Evolutionary conservation across 2,113 vertebrate genomes (phyloP), one percentile per base, ranked within the genome.

Genomic region (Misgurnus anguillicaudatus): DNA sequence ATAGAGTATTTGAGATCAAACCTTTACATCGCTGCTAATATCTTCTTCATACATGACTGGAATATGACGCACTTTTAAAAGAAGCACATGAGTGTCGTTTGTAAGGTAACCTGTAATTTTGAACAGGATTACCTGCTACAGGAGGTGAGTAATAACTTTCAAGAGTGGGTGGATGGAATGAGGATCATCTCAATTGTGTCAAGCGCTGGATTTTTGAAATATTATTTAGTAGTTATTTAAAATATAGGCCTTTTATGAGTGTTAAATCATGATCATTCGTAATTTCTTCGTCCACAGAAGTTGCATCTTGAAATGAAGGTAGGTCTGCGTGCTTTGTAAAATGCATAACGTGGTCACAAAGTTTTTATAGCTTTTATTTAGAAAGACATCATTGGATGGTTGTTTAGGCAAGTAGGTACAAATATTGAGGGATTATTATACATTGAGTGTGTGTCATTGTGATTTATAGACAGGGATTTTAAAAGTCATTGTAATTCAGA

Each of bases 91-190:
- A 63, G 65, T 42, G 63, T 55, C 48, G 11, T 6, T 3, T 19
- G 53, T 57, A 3, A 57, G 5, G 6, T 17, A 31, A 45, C 47
- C 51, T 75, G 42, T 42, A 24, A 51, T 66, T 80, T 42, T 73
- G 53, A n/a, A 53, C 53, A 72, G 53, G 70, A 73, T n/a, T 41
- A 72, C 69, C 76, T 66, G 80, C 79, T 81, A 85, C 86, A 80
- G 82, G 74, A 83, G 70, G 70, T 73, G 70, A 73, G 70, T 73
- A 83, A 77, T 73, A 36, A 73, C 84, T 63, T 68, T 58, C 87
- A 89, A 84, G 86, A 88, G 89, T 78, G 80, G 61, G 75, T 11
- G 21, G 53, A 58, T 58, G 70, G 38, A 72, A 42, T 51, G 47
- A 53, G 67, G 69, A 72, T 21, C 51, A 16, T 14, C 5, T 53